Evolutionary conservation across 2,797 vertebrate species (phyloP).

Genomic region (Ctenopoma multispine): DNA sequence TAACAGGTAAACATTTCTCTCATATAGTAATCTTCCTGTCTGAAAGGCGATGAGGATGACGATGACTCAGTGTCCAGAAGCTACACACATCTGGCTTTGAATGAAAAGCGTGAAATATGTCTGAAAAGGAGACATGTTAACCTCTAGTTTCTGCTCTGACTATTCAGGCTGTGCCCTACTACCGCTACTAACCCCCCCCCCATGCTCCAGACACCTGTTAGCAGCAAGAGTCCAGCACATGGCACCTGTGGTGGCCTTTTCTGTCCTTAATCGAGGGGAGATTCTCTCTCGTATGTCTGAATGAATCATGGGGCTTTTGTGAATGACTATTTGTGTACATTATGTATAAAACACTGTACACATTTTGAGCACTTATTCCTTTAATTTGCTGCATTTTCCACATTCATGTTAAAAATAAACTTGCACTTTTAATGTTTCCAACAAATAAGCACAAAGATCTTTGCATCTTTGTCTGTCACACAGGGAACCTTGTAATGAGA

Average conservation of each 20-base stretch:
- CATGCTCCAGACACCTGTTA: too few species aligned
- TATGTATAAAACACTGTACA: neutral
- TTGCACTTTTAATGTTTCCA: conserved; percentile 8
- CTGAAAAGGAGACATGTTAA: neutral
- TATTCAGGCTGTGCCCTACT: neutral
- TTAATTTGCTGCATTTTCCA: conserved; percentile 6
- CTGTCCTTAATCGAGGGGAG: neutral
- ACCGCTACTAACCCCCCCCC: too few species aligned
- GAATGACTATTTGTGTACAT: neutral
- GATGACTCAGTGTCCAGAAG: neutral
- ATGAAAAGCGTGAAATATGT: neutral
- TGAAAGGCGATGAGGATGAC: neutral
- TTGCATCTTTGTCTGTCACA: conserved; percentile 43
- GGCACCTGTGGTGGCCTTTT: conserved; percentile 1
- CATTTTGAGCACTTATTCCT: neutral
- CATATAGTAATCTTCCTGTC: neutral
- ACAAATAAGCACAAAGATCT: conserved; percentile 26
- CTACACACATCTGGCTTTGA: neutral
- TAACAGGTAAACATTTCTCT: neutral
- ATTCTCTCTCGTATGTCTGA: neutral
- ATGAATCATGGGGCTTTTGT: conserved; percentile 1
- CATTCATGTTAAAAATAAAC: neutral
- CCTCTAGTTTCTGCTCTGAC: neutral
- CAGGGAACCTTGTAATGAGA: conserved; percentile 62
- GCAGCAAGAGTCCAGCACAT: neutral